Base-by-base conservation (phyloP, 2,888 invertebrate genomes). In the Dexiosoma caninum region DNA sequence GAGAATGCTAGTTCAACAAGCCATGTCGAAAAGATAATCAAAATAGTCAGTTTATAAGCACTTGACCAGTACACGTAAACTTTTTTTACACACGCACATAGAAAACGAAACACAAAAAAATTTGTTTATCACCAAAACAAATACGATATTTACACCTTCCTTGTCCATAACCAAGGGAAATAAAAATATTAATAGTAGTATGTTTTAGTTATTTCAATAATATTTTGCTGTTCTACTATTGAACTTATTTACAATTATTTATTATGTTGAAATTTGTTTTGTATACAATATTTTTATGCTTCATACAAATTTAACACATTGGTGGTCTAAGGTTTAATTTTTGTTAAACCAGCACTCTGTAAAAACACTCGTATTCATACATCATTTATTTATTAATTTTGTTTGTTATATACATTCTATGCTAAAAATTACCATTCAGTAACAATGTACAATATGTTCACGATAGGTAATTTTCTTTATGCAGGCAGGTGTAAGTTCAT, bases 11-110 rank as follows among this genome's bases (percentile, higher is more conserved):
- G 23, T 30, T 23, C 3, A 60, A n/a, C 10, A 16, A 30, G 12
- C 19, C 10, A n/a, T 51, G 9, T 12, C 40, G 40, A 16, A n/a
- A 51, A 62, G 12, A 51, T 42, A 30, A 30, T 19, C 30, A n/a
- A 60, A 60, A 62, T 62, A 53, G 62, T 62, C 42, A 44, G 23
- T 53, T 27, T 53, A 42, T 35, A 30, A 62, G 51, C 53, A 23
- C 23, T 44, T 12, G 21, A 16, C 40, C 21, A 23, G 32, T 44
- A 42, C 35, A 75, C 40, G 44, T 19, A 76, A 9, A 30, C 42
- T 19, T 46, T 37, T 40, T 71, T 53, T 49, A 60, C 55, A 77
- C 49, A 77, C 81, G 77, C 81, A 77, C 81, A 81, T 59, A 69
- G 67, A 35, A 53, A 42, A 66, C 7, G 19, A 66, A 59, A 16